Conservation (phyloP, 2,113 vertebrate genomes). For the Steatornis caripensis region DNA sequence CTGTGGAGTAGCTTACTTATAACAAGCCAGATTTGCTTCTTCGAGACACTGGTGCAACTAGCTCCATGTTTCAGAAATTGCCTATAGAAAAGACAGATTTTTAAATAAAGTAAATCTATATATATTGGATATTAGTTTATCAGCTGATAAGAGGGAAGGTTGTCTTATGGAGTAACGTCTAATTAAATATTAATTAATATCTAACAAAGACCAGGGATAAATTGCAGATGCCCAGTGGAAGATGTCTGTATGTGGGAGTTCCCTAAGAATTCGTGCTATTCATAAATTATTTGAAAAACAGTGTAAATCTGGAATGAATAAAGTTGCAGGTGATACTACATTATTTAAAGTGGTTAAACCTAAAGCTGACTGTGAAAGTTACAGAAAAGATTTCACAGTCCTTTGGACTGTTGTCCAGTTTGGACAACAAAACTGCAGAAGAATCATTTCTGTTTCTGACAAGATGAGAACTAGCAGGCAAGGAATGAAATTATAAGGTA, state of each 20-base stretch:
- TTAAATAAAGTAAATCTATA: neutral
- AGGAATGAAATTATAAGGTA: neutral
- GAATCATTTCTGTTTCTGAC: neutral
- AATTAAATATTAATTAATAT: neutral
- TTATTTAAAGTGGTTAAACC: neutral
- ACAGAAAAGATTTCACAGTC: neutral
- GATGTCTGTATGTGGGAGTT: neutral
- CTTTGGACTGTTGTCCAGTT: no score
- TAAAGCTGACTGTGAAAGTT: neutral
- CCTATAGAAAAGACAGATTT: neutral
- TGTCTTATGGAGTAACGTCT: neutral
- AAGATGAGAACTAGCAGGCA: neutral
- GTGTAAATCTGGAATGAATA: neutral
- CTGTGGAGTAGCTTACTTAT: neutral
- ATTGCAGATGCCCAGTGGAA: neutral
- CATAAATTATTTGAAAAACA: neutral
- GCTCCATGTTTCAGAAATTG: neutral
- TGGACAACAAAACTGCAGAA: neutral
- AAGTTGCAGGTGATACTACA: neutral
- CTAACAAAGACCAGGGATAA: neutral
- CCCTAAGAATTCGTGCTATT: neutral
- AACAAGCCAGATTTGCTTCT: neutral
- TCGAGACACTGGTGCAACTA: neutral
- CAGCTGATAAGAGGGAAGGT: neutral
- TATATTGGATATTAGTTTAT: neutral